Evolutionary conservation across 2,888 invertebrate species (phyloP).

Genomic region (Ornithoptera priamus): DNA sequence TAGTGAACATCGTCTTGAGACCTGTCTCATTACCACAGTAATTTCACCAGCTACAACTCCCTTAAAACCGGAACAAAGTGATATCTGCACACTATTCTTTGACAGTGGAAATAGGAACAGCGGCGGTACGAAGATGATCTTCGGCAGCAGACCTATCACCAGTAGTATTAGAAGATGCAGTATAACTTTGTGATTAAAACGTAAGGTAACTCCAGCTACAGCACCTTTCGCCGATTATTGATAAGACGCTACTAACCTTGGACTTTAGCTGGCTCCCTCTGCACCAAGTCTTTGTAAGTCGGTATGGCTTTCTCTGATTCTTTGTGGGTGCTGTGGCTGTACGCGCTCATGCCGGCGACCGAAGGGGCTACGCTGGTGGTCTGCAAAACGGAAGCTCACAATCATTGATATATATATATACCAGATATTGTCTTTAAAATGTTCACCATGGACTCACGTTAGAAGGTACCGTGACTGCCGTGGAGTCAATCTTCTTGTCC

Average conservation of each 20-base stretch:
- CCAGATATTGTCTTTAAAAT: too few species aligned
- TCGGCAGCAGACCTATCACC: too few species aligned
- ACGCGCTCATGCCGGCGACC: slow-evolving; percentile 60
- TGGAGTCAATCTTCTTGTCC: slow-evolving; percentile 56
- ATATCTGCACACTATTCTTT: too few species aligned
- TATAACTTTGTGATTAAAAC: too few species aligned
- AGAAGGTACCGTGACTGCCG: slow-evolving; percentile 56
- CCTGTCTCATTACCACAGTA: too few species aligned
- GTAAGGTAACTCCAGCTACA: too few species aligned
- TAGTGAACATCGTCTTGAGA: too few species aligned
- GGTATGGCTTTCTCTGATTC: slow-evolving; percentile 61
- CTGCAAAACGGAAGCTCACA: slow-evolving; percentile 38
- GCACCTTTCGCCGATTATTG: background rate
- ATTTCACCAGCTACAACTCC: too few species aligned
- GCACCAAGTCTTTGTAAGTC: slow-evolving; percentile 65
- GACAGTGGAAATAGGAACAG: too few species aligned
- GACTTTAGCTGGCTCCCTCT: slow-evolving; percentile 60
- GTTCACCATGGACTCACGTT: slow-evolving; percentile 39
- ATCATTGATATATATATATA: background rate
- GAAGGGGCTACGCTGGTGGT: slow-evolving; percentile 68
- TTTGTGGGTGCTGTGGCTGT: slow-evolving; percentile 65
- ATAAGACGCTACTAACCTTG: slow-evolving; percentile 49
- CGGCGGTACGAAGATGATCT: too few species aligned
- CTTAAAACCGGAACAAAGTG: too few species aligned
- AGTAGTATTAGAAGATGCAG: too few species aligned